phyloP scores from a whole-genome alignment of 1,140 invertebrate genomes.

The Drosophila sproati region DNA sequence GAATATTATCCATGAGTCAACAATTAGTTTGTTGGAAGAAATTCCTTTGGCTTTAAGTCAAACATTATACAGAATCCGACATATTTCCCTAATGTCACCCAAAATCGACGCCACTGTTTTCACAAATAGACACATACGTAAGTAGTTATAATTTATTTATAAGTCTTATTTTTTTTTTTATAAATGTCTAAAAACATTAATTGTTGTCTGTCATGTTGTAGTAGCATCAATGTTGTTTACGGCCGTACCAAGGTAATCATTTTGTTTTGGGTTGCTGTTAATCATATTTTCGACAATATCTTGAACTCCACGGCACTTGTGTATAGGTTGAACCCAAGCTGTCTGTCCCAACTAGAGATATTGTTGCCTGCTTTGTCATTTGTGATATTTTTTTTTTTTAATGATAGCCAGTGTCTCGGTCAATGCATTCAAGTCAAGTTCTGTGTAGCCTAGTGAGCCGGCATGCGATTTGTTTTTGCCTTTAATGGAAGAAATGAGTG shows the following conservation, averaged over 20 bases:
- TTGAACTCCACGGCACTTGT: slow-evolving; percentile 69
- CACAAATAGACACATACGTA: not conserved
- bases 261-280: slow-evolving; percentile 53
- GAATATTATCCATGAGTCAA: too few species aligned
- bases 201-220: slow-evolving; percentile 53
- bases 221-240: slow-evolving; percentile 64
- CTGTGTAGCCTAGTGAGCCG: slow-evolving; percentile 32
- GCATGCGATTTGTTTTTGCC: slow-evolving; percentile 18
- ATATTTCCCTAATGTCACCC: not conserved
- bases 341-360: slow-evolving; percentile 43
- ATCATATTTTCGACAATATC: slow-evolving; percentile 47
- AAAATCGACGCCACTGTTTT: slow-evolving; percentile 43
- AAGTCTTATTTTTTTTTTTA: slow-evolving; percentile 34
- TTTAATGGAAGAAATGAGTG: slow-evolving; percentile 70
- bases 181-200: slow-evolving; percentile 39
- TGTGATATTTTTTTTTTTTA: slow-evolving; percentile 25
- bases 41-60: too few species aligned
- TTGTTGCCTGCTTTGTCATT: slow-evolving; percentile 4
- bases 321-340: slow-evolving; percentile 17
- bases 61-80: too few species aligned
- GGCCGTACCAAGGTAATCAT: slow-evolving; percentile 68
- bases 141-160: slow-evolving; percentile 54
- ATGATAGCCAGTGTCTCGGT: slow-evolving; percentile 76
- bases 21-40: too few species aligned
- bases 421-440: slow-evolving; percentile 79